Percentiles rank a stretch among this genome's conserved stretches.
Evolutionary conservation across 2,797 vertebrate genomes (phyloP).

Genomic region (Pseudotriccus pelzelni): DNA sequence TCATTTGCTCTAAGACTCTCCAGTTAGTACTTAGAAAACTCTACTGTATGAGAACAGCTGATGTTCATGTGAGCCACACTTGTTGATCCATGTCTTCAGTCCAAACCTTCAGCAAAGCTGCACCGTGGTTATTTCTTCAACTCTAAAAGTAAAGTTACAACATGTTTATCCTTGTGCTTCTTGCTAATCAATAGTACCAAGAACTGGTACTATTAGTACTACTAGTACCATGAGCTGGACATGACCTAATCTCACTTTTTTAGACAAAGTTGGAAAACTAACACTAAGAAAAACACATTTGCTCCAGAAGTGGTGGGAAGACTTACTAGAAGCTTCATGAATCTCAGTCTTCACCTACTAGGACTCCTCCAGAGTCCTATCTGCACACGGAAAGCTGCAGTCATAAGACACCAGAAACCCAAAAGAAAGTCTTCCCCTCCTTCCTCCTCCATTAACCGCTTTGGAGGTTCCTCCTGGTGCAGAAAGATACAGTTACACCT

Average conservation of each 20-base stretch:
- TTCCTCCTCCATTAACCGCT: neutral
- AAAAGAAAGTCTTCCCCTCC: neutral
- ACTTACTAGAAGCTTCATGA: neutral
- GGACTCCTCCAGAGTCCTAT: neutral
- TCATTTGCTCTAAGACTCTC: neutral
- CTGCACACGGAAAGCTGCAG: neutral
- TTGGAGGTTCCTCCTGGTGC: neutral
- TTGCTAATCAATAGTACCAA: neutral
- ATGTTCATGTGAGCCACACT: neutral
- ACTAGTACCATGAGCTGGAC: neutral
- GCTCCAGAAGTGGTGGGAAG: neutral
- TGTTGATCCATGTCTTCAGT: neutral
- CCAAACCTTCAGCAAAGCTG: neutral
- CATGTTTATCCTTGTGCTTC: neutral
- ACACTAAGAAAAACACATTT: neutral
- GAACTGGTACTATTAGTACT: no score
- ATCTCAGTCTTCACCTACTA: neutral
- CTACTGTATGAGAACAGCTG: neutral
- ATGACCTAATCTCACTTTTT: neutral
- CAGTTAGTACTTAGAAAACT: neutral
- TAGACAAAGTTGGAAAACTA: neutral
- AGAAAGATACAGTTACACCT: slow-evolving; percentile 49
- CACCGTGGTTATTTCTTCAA: neutral
- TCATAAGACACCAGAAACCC: neutral
- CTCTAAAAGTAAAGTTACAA: neutral